A percentile compares a stretch with the other conserved stretches of the same genome.
Evolutionary conservation across 2,888 invertebrate genomes (phyloP).

Genomic region (Oscheius sp.): DNA sequence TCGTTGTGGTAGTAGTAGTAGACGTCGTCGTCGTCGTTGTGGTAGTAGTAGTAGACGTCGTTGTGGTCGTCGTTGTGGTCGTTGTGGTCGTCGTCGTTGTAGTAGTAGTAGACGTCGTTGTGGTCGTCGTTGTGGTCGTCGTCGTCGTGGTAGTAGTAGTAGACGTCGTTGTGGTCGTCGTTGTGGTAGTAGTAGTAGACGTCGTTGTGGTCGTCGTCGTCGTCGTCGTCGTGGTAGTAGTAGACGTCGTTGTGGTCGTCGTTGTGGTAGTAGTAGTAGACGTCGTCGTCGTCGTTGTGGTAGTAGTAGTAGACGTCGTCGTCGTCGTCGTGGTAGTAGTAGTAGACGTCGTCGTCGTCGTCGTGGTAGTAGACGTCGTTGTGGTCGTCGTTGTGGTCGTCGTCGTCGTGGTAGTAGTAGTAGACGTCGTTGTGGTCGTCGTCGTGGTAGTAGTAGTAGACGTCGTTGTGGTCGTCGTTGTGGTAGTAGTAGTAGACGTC

Average conservation of each 20-base stretch:
- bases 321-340: slow-evolving; percentile 4
- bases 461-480: not conserved
- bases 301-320: not conserved
- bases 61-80: no score
- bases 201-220: slow-evolving; percentile 9
- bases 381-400: not conserved
- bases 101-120: no score
- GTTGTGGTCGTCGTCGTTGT: no score
- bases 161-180: slow-evolving; percentile 1
- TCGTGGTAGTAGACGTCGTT: not conserved
- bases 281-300: not conserved
- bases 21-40: no score
- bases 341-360: not conserved
- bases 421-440: not conserved
- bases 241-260: not conserved
- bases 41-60: no score
- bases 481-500: not conserved
- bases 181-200: not conserved
- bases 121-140: no score
- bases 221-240: not conserved
- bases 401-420: not conserved
- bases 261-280: slow-evolving; percentile 1
- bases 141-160: no score
- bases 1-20: no score
- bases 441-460: not conserved